Evolutionary conservation across 2,113 vertebrate species (phyloP).

Genomic region (Mormyrus lacerda): DNA sequence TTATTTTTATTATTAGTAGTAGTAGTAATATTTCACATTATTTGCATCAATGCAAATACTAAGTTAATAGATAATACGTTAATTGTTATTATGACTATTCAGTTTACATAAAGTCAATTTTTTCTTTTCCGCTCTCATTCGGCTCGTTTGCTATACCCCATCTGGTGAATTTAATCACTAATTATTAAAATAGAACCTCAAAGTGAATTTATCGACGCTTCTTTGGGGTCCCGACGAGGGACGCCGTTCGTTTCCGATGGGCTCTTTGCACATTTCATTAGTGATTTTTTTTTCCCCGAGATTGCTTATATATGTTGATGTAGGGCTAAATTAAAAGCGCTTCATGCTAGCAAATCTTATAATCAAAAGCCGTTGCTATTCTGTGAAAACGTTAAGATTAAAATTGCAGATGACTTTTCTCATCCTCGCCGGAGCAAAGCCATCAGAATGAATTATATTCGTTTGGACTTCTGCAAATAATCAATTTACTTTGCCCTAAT

Average conservation of each 20-base stretch:
- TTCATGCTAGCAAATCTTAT: neutral
- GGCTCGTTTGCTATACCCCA: neutral
- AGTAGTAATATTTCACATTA: neutral
- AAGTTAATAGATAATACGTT: neutral
- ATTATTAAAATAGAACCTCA: neutral
- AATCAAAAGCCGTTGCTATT: constrained; percentile 1
- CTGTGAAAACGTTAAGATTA: neutral
- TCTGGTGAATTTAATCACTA: neutral
- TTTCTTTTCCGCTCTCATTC: neutral
- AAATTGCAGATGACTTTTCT: neutral
- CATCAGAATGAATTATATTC: neutral
- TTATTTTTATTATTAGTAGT: neutral
- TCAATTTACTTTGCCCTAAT: constrained; percentile 14
- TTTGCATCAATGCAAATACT: neutral
- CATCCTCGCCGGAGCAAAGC: neutral
- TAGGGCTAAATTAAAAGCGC: neutral
- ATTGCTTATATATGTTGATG: neutral
- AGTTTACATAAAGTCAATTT: neutral
- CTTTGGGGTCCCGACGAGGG: neutral
- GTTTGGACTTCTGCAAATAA: constrained; percentile 2
- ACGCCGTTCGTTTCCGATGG: neutral
- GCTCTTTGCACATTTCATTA: neutral
- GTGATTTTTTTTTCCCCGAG: neutral
- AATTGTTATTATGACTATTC: neutral
- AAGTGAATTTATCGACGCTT: neutral